phyloP scores from a whole-genome alignment of 2,888 invertebrate genomes.

The Hydrotaea cyrtoneurina region DNA sequence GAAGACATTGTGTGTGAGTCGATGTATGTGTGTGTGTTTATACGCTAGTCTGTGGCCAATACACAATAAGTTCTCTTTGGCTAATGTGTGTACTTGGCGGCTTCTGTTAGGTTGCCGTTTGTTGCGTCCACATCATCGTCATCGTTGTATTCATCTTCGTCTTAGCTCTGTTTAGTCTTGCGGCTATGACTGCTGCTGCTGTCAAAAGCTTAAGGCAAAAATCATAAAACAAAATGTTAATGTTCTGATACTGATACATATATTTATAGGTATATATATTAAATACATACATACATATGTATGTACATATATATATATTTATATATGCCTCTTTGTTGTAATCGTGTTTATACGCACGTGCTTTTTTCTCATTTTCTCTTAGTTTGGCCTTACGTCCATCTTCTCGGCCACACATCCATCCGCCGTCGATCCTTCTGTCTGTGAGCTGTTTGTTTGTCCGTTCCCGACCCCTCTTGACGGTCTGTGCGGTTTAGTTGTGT shows the following conservation, averaged over 20 bases:
- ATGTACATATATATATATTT: background rate
- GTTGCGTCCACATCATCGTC: conserved; percentile 16
- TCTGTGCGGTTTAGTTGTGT: background rate
- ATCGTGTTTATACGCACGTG: conserved; percentile 56
- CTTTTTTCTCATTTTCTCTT: conserved; percentile 42
- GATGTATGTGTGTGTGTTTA: background rate
- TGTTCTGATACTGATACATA: conserved; percentile 50
- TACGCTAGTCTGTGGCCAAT: background rate
- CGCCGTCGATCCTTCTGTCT: conserved; percentile 38
- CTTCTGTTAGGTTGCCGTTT: conserved; percentile 51
- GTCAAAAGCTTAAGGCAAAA: conserved; percentile 56
- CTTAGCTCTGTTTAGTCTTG: conserved; percentile 30
- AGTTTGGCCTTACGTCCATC: background rate
- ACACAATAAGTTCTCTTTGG: conserved; percentile 51
- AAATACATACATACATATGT: background rate
- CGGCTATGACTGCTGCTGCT: conserved; percentile 11
- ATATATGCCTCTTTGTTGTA: background rate
- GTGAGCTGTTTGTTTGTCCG: conserved; percentile 27
- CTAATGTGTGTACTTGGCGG: conserved; percentile 40
- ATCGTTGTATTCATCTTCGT: background rate
- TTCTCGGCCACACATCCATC: background rate
- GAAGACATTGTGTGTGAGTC: background rate
- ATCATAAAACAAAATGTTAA: conserved; percentile 62
- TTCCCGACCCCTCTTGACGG: background rate
- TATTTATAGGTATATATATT: background rate